A percentile compares a stretch with the other conserved stretches of the same genome.
phyloP scores from a whole-genome alignment of 2,113 vertebrate species.

The Oreocharis arfaki region DNA sequence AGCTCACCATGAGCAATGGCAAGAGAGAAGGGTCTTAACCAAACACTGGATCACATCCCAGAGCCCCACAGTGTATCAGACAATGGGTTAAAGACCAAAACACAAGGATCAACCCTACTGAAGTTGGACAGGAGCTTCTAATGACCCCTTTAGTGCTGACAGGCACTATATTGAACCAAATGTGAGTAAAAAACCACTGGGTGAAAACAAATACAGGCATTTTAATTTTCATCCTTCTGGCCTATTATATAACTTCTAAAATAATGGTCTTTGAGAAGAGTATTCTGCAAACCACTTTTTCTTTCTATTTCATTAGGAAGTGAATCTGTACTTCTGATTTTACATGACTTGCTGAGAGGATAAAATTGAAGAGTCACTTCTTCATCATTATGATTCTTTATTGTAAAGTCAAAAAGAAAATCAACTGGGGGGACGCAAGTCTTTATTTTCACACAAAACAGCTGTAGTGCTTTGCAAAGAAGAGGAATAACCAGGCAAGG shows the following conservation, averaged over 20 bases:
- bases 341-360: not conserved
- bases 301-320: not conserved
- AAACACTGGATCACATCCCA: accelerated
- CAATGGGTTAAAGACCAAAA: not conserved
- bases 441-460: not conserved
- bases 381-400: not conserved
- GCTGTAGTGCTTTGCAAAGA: not conserved
- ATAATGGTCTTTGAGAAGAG: not conserved
- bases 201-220: not conserved
- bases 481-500: not conserved
- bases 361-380: not conserved
- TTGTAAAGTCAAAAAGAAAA: not conserved
- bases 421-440: not conserved
- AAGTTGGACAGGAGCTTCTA: not conserved
- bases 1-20: not conserved
- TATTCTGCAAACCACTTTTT: not conserved
- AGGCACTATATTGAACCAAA: not conserved
- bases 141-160: not conserved
- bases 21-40: not conserved
- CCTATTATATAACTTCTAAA: not conserved
- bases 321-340: not conserved
- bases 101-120: not conserved
- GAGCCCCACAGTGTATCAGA: not conserved
- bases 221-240: not conserved
- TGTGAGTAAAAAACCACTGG: not conserved